A percentile compares a stretch with the other conserved stretches of the same genome.
phyloP scores from a whole-genome alignment of 2,113 vertebrate genomes.

The Artemisiospiza belli region DNA sequence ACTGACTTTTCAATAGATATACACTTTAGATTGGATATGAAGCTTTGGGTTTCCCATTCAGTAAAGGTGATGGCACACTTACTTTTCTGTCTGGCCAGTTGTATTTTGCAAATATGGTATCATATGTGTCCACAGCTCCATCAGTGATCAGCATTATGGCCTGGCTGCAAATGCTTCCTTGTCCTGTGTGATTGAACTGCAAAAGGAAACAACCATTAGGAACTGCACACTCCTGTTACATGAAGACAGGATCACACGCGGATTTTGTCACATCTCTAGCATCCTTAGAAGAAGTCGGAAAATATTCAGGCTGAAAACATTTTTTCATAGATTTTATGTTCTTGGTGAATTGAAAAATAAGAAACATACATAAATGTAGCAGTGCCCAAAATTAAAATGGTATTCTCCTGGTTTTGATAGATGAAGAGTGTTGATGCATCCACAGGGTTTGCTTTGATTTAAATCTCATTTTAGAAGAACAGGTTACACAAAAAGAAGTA shows the following conservation, averaged over 20 bases:
- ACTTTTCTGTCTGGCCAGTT: conserved; percentile 99
- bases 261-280: not conserved
- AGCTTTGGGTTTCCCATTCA: not conserved
- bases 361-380: not conserved
- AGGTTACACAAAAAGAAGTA: not conserved
- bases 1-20: not conserved
- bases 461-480: not conserved
- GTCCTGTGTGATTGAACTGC: conserved; percentile 95
- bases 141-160: conserved; percentile 99
- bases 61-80: not conserved
- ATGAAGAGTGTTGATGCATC: not conserved
- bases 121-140: conserved; percentile 95
- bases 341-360: not conserved
- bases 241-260: not conserved
- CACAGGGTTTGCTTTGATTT: not conserved
- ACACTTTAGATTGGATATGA: not conserved
- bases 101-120: conserved; percentile 93
- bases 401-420: not conserved
- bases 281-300: not conserved
- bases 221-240: not conserved
- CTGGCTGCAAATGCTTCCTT: conserved; percentile 96
- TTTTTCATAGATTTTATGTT: not conserved
- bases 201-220: not conserved
- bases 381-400: not conserved
- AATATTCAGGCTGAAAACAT: not conserved